Evolutionary conservation across 2,888 invertebrate species (phyloP).

Genomic region (Drosophila nigricruria): DNA sequence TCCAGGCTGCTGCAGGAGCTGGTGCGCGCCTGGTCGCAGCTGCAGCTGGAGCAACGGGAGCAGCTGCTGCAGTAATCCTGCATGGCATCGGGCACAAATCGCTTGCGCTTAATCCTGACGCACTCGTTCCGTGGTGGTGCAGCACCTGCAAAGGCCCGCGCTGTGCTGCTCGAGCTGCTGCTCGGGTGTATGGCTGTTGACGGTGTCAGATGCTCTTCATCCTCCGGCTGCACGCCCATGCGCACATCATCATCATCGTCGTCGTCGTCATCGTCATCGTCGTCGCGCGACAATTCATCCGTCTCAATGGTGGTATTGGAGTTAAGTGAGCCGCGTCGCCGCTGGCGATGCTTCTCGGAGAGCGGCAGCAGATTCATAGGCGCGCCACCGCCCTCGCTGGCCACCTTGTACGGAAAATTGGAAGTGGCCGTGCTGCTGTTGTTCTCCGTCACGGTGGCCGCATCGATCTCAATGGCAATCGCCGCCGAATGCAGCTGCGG

Average conservation of each 20-base stretch:
- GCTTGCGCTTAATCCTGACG: constrained; percentile 82
- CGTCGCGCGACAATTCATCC: constrained; percentile 76
- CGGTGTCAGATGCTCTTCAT: constrained; percentile 63
- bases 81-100: constrained; percentile 73
- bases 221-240: constrained; percentile 57
- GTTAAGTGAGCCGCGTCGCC: constrained; percentile 67
- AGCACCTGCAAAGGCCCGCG: constrained; percentile 53
- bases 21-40: constrained; percentile 69
- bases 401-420: constrained; percentile 80
- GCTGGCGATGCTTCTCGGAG: constrained; percentile 62
- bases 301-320: constrained; percentile 81
- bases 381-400: constrained; percentile 65
- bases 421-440: constrained; percentile 82
- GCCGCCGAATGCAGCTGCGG: constrained; percentile 62
- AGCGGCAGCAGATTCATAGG: constrained; percentile 77
- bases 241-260: constrained; percentile 73
- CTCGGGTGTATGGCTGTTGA: constrained; percentile 19
- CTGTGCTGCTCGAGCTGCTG: constrained; percentile 65
- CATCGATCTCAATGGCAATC: constrained; percentile 83
- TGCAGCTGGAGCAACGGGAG: constrained; percentile 81
- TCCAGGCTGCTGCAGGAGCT: constrained; percentile 82
- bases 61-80: constrained; percentile 80
- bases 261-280: constrained; percentile 58
- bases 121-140: constrained; percentile 73
- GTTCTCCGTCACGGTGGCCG: constrained; percentile 82